Conservation (phyloP, 2,888 invertebrate genomes). For the Danaus chrysippus region DNA sequence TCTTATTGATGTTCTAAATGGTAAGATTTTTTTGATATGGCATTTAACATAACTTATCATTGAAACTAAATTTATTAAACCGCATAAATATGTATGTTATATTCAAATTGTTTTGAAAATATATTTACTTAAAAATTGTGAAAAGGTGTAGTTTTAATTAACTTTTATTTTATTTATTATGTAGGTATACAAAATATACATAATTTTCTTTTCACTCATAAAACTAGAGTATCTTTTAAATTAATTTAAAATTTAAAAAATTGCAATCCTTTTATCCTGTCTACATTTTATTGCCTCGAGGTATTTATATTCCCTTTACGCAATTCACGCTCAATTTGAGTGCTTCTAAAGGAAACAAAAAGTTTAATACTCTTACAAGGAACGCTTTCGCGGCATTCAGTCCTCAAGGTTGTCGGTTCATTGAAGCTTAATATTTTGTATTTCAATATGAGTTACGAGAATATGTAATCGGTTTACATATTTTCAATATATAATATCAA, state of each 20-base stretch:
- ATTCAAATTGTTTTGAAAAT: no score
- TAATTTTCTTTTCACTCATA: no score
- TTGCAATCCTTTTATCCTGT: slow-evolving; percentile 9
- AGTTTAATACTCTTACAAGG: slow-evolving; percentile 26
- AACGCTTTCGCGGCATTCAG: slow-evolving; percentile 6
- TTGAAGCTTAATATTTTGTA: slow-evolving; percentile 4
- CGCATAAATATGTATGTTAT: no score
- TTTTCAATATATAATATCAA: neutral
- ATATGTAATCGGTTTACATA: slow-evolving; percentile 4
- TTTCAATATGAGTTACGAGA: slow-evolving; percentile 2
- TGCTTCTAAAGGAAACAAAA: slow-evolving; percentile 29
- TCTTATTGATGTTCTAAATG: slow-evolving; percentile 15
- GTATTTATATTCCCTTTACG: slow-evolving; percentile 25
- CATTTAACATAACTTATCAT: neutral
- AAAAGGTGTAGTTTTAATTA: no score
- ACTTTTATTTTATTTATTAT: no score
- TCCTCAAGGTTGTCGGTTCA: slow-evolving; percentile 2
- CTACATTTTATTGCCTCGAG: slow-evolving; percentile 8
- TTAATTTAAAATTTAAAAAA: neutral
- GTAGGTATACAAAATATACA: no score
- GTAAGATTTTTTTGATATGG: slow-evolving; percentile 10
- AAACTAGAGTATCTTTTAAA: no score
- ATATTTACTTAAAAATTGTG: no score
- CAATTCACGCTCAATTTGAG: slow-evolving; percentile 34
- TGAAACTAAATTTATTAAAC: no score